Evolutionary conservation across 2,113 vertebrate genomes (phyloP).

Genomic region (Chamaetylas fuelleborni): DNA sequence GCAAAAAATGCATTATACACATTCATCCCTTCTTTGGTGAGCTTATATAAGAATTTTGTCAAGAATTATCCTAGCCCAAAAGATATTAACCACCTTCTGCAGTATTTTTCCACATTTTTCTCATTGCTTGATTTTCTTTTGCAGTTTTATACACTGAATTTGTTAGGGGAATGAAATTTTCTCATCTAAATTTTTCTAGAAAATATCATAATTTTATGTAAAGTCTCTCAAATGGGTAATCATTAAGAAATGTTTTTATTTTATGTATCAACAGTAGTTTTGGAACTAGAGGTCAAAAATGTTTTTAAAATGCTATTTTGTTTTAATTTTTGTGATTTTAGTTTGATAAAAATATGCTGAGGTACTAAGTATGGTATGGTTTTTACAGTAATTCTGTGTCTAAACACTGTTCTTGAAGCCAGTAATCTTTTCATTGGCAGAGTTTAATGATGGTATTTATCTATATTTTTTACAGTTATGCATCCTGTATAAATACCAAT

Average conservation of each 20-base stretch:
- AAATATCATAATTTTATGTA: constrained; percentile 81
- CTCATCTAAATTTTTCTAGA: constrained; percentile 84
- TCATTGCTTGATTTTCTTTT: constrained; percentile 80
- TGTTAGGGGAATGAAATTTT: constrained; percentile 81
- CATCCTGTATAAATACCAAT: constrained; percentile 82
- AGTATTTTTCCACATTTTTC: constrained; percentile 78
- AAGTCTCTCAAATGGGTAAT: constrained; percentile 79
- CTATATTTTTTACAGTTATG: constrained; percentile 82
- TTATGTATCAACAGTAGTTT: constrained; percentile 81
- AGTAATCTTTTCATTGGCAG: constrained; percentile 81
- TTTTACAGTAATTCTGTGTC: constrained; percentile 81
- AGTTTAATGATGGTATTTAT: constrained; percentile 79
- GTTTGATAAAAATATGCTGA: constrained; percentile 80
- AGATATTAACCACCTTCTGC: constrained; percentile 74
- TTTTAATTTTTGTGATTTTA: constrained; percentile 84
- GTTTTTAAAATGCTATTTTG: constrained; percentile 79
- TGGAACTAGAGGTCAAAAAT: constrained; percentile 79
- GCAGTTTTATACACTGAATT: constrained; percentile 82
- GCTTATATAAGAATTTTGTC: constrained; percentile 77
- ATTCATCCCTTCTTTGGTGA: constrained; percentile 76
- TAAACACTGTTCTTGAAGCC: constrained; percentile 81
- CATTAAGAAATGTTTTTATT: constrained; percentile 85
- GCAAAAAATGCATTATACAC: constrained; percentile 71
- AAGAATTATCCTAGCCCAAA: constrained; percentile 62
- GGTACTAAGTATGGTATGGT: constrained; percentile 80